These are phyloP conservation scores for Trachymyrmex cornetzi DNA, from an alignment of 1,140 invertebrate species.

Conservation along the genomic window DNA sequence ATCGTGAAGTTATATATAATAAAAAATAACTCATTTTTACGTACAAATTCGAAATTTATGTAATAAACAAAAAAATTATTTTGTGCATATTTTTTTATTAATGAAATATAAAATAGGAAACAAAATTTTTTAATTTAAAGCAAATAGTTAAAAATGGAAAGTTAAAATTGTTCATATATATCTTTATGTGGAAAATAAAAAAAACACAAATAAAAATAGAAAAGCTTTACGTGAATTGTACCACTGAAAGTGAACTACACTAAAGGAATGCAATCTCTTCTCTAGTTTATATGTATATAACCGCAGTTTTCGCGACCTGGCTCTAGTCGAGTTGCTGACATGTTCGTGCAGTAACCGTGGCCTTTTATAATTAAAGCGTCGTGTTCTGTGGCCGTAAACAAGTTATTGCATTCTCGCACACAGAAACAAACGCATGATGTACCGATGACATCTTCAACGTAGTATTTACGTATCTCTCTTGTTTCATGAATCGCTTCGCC, in stretches of 20 bases:
- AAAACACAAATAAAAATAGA: background rate
- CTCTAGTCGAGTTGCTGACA: conserved; percentile 31
- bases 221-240: background rate
- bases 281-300: conserved; percentile 19
- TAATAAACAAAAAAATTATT: background rate
- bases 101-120: background rate
- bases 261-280: conserved; percentile 17
- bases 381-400: conserved; percentile 39
- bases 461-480: background rate
- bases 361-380: conserved; percentile 54
- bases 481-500: background rate
- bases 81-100: background rate
- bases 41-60: background rate
- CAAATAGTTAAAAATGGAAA: background rate
- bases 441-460: conserved; percentile 39
- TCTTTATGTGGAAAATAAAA: conserved; percentile 5
- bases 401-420: conserved; percentile 28
- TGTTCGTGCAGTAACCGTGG: conserved; percentile 10
- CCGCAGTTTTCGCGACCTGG: conserved; percentile 4
- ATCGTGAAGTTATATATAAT: background rate
- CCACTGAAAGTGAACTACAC: background rate
- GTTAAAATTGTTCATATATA: conserved; percentile 3
- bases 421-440: conserved; percentile 32
- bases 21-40: background rate
- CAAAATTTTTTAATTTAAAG: background rate